A percentile compares a stretch with the other conserved stretches of the same genome.
These are phyloP conservation scores for Oophaga pumilio DNA, from an alignment of 2,113 vertebrate genomes.

Conservation along the genomic window DNA sequence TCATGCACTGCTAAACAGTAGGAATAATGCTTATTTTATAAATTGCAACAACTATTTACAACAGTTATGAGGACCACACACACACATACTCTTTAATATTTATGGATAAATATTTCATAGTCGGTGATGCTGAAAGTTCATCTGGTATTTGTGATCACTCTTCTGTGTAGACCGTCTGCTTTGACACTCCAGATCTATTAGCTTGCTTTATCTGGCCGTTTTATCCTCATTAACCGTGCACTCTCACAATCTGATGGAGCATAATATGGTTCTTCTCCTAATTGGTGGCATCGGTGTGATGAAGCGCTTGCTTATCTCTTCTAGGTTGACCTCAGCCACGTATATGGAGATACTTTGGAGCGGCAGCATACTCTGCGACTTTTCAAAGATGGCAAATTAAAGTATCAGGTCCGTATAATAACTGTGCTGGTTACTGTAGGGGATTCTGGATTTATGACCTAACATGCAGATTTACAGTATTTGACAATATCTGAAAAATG, in stretches of 20 bases:
- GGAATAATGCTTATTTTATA: too few relatives aligned
- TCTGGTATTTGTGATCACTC: not conserved
- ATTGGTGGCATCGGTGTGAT: not conserved
- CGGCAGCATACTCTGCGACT: constrained; percentile 86
- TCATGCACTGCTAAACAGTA: too few relatives aligned
- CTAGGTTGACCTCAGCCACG: constrained; percentile 88
- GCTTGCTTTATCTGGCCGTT: not conserved
- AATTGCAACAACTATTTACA: too few relatives aligned
- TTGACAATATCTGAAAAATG: too few relatives aligned
- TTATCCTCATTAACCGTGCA: not conserved
- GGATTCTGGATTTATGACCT: too few relatives aligned
- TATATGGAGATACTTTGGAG: constrained; percentile 86
- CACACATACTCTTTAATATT: not conserved
- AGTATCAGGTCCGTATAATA: constrained; percentile 81
- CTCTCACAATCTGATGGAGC: not conserved
- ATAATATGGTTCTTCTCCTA: not conserved
- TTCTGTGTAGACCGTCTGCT: not conserved
- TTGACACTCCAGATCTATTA: not conserved
- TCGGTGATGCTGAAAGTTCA: constrained; percentile 4
- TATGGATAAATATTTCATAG: not conserved
- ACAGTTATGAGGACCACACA: not conserved
- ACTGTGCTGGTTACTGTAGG: not conserved
- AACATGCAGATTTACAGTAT: too few relatives aligned
- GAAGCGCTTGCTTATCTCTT: not conserved
- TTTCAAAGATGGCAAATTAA: constrained; percentile 88